Conservation (phyloP, 2,113 vertebrate genomes). For the Nannobrachium achirus region DNA sequence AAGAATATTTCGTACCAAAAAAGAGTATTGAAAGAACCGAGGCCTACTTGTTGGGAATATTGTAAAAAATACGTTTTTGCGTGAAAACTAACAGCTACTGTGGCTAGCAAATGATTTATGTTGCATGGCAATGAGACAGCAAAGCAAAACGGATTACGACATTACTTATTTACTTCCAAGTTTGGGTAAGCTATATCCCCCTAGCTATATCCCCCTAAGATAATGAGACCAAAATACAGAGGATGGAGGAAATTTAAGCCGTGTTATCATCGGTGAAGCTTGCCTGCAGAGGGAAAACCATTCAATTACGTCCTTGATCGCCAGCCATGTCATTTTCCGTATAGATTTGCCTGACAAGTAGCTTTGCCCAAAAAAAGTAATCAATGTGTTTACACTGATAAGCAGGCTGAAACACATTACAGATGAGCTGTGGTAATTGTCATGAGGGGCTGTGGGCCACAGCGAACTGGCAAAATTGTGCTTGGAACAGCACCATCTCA, state of each 20-base stretch:
- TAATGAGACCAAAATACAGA: constrained; percentile 3
- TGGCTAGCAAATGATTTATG: constrained; percentile 13
- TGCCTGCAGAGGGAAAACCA: constrained; percentile 1
- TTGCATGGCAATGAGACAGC: background rate
- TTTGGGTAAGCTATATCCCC: constrained; percentile 6
- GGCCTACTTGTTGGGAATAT: constrained; percentile 17
- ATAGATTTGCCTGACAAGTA: constrained; percentile 31
- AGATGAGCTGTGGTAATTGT: constrained; percentile 30
- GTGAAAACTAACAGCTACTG: constrained; percentile 18
- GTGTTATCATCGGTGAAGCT: constrained; percentile 2
- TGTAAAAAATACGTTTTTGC: constrained; percentile 1
- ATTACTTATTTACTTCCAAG: background rate
- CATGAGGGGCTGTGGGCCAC: constrained; percentile 34
- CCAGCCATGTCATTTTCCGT: constrained; percentile 13
- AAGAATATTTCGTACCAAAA: constrained; percentile 28
- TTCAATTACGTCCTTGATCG: constrained; percentile 31
- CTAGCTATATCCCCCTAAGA: too few species aligned
- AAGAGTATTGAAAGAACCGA: constrained; percentile 26
- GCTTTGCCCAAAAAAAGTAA: constrained; percentile 33
- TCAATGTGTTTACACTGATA: constrained; percentile 47
- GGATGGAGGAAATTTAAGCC: constrained; percentile 3
- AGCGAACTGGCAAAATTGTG: constrained; percentile 20
- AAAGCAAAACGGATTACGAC: constrained; percentile 12
- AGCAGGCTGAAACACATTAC: constrained; percentile 28
- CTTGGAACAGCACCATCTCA: constrained; percentile 1